Evolutionary conservation across 2,888 invertebrate genomes (phyloP).

Genomic region (Calameuta idolon): DNA sequence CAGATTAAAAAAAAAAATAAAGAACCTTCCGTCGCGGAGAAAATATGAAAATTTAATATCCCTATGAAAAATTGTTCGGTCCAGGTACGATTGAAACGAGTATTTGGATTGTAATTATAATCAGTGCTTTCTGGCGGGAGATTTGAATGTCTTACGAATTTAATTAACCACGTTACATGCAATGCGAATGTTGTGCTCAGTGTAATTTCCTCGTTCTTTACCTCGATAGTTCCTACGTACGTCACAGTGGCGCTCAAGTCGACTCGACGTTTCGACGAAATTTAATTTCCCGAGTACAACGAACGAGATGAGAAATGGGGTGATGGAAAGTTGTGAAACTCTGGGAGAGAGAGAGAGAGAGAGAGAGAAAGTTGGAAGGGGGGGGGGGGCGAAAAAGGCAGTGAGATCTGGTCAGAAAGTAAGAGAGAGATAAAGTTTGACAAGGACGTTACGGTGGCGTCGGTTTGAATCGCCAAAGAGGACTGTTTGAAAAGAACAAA

Average conservation of each 20-base stretch:
- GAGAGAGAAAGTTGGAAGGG: background rate
- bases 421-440: background rate
- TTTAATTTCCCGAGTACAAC: background rate
- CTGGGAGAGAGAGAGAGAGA: slow-evolving; percentile 5
- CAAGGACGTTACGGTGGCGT: background rate
- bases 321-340: slow-evolving; percentile 3
- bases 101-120: background rate
- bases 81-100: background rate
- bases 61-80: background rate
- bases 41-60: background rate
- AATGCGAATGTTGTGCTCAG: background rate
- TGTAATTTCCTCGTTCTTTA: background rate
- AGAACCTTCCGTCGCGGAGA: background rate
- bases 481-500: background rate
- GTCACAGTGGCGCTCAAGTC: background rate
- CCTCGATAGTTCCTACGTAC: background rate
- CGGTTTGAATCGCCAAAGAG: background rate
- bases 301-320: slow-evolving; percentile 4
- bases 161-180: background rate
- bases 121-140: background rate
- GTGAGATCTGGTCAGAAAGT: slow-evolving; percentile 14
- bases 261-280: background rate
- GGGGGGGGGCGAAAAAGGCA: background rate
- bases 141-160: background rate
- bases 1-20: background rate